Conservation (phyloP, 2,113 vertebrate genomes). For the Tragelaphus strepsiceros region DNA sequence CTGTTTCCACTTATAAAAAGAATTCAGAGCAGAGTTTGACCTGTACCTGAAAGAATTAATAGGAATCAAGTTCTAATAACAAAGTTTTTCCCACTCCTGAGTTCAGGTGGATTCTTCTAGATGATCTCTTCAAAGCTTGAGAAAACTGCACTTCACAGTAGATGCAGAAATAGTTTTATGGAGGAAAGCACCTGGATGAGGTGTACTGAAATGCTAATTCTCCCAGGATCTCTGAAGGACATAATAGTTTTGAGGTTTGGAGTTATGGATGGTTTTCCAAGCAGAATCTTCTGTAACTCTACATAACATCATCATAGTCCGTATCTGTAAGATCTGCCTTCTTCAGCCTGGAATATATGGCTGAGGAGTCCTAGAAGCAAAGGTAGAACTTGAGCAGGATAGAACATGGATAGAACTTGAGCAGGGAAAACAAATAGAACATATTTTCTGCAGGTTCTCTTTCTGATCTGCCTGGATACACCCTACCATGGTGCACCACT, state of each 20-base stretch:
- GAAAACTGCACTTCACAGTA: background rate
- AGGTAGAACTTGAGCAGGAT: background rate
- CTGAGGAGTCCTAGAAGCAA: background rate
- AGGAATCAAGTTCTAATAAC: background rate
- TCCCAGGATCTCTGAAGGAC: background rate
- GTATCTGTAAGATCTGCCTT: background rate
- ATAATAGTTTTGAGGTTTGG: background rate
- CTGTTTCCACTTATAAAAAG: background rate
- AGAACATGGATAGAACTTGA: background rate
- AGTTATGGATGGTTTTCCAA: background rate
- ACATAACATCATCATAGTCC: conserved; percentile 53
- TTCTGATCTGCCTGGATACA: background rate
- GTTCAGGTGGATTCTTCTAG: background rate
- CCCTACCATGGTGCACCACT: accelerated
- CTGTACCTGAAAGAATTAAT: background rate
- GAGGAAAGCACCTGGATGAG: background rate
- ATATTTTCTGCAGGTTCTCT: background rate
- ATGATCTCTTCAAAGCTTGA: background rate
- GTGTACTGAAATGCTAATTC: background rate
- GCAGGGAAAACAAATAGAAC: background rate
- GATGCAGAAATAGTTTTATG: background rate
- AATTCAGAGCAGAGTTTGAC: background rate
- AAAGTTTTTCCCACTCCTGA: background rate
- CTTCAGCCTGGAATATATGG: conserved; percentile 35
- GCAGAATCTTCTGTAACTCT: background rate